Conservation (phyloP, 1,140 invertebrate genomes). For the Wasmannia auropunctata region DNA sequence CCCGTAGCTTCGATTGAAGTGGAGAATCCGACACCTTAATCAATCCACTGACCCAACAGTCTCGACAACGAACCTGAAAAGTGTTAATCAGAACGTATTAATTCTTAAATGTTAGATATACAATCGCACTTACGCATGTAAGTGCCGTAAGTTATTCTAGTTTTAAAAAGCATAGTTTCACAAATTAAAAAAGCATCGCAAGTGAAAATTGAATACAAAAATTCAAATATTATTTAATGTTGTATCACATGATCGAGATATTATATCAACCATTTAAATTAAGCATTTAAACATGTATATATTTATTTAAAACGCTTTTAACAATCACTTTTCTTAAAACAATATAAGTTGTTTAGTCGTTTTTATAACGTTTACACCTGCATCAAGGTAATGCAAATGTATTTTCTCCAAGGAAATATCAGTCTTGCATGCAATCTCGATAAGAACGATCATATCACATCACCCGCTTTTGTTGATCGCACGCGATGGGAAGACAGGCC, state of each 20-base stretch:
- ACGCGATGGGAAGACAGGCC: conserved; percentile 32
- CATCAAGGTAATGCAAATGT: background rate
- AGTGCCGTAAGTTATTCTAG: too few species aligned
- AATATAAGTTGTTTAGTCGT: background rate
- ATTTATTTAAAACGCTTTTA: background rate
- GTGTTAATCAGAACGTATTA: conserved; percentile 25
- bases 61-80: background rate
- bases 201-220: background rate
- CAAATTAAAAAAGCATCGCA: background rate
- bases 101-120: background rate
- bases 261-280: background rate
- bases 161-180: background rate
- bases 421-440: conserved; percentile 6
- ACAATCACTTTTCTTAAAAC: background rate
- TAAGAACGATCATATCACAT: conserved; percentile 33
- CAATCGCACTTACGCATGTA: background rate
- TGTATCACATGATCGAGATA: background rate
- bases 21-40: conserved; percentile 33
- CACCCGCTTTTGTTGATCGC: conserved; percentile 45
- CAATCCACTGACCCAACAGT: background rate
- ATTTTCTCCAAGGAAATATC: background rate
- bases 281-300: background rate
- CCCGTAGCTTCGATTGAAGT: background rate
- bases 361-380: conserved; percentile 6
- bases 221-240: background rate